Base-by-base conservation (phyloP, 1,140 invertebrate species). In the Lucilia cuprina region DNA sequence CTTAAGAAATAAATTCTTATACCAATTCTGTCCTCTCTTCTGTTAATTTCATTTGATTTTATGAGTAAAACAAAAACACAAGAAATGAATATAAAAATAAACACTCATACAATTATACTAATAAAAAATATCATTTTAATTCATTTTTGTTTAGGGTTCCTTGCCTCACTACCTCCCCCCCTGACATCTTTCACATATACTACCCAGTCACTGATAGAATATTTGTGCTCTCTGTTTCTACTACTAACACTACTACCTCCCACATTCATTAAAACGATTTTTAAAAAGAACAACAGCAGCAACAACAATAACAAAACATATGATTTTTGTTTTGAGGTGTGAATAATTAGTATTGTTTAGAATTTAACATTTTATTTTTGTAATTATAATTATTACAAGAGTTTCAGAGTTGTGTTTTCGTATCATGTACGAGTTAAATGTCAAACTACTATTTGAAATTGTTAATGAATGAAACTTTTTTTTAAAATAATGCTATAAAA, bases 71-170 rank as follows among this genome's bases (percentile, higher is more conserved):
- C 65, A 70, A 70, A 30, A 70, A 70, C 65, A 21, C 65, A 70
- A 21, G 65, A 70, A 70, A 70, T 21, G 65, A 70, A 21, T 70
- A 70, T 70, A 70, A 70, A 70, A 70, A 70, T 70, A 70, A 70
- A 70, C 65, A 70, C 65, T 70, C 65, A 70, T 21, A 70, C 65
- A 21, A 70, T 70, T 70, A 70, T 70, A 70, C n/a, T 21, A 70
- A 25, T 10, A 25, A 25, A 21, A 70, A 30, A 30, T n/a, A 21
- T 70, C 21, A 70, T 70, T 70, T 25, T 70, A 70, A 70, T 70
- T 70, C n/a, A 55, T 55, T 55, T 55, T 13, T 55, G 50, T 55
- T 55, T 14, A 14, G 12, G 12, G 41, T n/a, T n/a, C 55, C n/a
- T 60, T 70, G 21, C 19, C 65, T 12, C 21, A 70, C n/a, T 21